These are phyloP conservation scores for Tychaedon coryphoeus DNA, from an alignment of 2,113 vertebrate species.

Conservation along the genomic window DNA sequence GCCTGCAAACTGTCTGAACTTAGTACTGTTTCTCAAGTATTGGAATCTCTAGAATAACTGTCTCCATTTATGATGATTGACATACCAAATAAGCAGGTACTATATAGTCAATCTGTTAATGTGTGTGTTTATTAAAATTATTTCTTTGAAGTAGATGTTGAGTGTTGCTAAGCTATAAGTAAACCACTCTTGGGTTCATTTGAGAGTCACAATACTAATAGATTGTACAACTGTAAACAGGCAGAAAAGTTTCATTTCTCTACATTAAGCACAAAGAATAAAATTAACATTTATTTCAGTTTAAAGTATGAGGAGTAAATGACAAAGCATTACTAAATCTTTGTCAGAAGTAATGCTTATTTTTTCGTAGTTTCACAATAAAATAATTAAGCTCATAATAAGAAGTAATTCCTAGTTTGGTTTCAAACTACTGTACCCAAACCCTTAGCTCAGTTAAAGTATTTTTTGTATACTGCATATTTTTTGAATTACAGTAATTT, in stretches of 20 bases:
- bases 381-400: not conserved
- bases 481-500: not conserved
- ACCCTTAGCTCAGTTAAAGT: not conserved
- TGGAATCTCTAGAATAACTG: not conserved
- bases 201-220: not conserved
- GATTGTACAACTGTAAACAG: not conserved
- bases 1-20: not conserved
- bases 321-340: not conserved
- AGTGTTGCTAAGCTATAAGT: not conserved
- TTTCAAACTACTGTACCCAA: not conserved
- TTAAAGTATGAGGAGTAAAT: not conserved
- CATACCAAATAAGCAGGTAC: not conserved
- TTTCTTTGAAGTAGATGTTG: not conserved
- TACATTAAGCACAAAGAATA: not conserved
- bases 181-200: not conserved
- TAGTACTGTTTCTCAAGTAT: not conserved
- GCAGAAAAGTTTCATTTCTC: not conserved
- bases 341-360: not conserved
- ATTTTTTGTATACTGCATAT: not conserved
- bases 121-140: not conserved
- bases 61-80: not conserved
- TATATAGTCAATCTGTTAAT: not conserved
- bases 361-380: not conserved
- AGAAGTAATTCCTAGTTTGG: not conserved
- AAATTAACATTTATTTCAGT: not conserved